These are phyloP conservation scores for Cyprinodon variegatus DNA, from an alignment of 2,113 vertebrate species.

Conservation along the genomic window DNA sequence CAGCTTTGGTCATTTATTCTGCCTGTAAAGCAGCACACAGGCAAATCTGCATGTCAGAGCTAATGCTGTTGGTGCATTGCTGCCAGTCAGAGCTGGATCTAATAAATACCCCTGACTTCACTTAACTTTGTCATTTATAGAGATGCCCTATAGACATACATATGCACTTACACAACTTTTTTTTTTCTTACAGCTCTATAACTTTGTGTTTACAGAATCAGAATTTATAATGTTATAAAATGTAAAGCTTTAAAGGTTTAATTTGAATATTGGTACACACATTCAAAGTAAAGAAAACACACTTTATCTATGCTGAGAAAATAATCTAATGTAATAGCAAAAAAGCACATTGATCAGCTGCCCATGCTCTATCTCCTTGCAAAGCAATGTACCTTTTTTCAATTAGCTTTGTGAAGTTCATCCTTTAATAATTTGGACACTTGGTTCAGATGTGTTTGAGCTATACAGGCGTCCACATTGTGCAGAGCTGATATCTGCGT, in stretches of 20 bases:
- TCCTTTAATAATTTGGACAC: not conserved
- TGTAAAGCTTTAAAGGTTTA: not conserved
- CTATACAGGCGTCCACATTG: slow-evolving; percentile 18
- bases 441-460: slow-evolving; percentile 23
- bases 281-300: not conserved
- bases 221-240: not conserved
- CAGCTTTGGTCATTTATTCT: not conserved
- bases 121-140: not conserved
- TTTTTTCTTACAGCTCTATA: no score
- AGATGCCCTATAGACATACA: not conserved
- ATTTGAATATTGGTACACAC: not conserved
- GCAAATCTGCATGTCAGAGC: not conserved
- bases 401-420: not conserved
- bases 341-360: not conserved
- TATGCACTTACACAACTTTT: no score
- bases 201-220: no score
- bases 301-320: not conserved
- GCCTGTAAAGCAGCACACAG: not conserved
- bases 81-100: slow-evolving; percentile 5
- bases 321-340: not conserved
- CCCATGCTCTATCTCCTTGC: not conserved
- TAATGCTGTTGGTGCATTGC: not conserved
- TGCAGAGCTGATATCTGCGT: slow-evolving; percentile 22
- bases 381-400: not conserved
- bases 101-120: not conserved